Evolutionary conservation across 2,888 invertebrate genomes (phyloP), one percentile per base, ranked within the genome.

Genomic region (Tenthredo scrophulariae): DNA sequence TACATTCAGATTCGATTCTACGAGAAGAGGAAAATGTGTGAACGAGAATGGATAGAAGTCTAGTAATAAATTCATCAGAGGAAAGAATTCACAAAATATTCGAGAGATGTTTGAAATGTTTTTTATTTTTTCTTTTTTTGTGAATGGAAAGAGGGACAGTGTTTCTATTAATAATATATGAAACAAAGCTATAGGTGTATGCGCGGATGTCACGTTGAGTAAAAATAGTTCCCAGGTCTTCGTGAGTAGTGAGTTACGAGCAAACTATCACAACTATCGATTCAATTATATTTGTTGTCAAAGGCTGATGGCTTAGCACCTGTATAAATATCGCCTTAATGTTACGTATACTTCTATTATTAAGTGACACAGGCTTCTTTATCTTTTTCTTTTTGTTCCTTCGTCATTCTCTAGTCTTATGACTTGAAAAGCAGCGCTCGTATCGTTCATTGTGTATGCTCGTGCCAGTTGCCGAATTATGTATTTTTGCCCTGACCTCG

Each of bases 191-290:
- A 67, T 67, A 13, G 1, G 22, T 26, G 22, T 62, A 18, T 4
- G 43, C 9, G 29, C 22, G 18, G 26, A 74, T 74, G 72, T 74
- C 43, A 74, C n/a, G 40, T 43, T 43, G 22, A 43, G n/a, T 74
- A 74, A 74, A 74, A 74, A 74, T 74, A 74, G 43, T 18, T 43
- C 22, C 72, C 40, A 40, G 72, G n/a, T 74, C 72, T 74, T 74
- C 22, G 22, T 18, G 22, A 37, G 72, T 22, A 18, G 22, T 22
- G 72, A 40, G 43, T 74, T 74, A 43, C 22, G 10, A 40, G 72
- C 72, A 74, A 74, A 74, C 13, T 22, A 74, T 74, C 9, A 74
- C 43, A 22, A 40, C 22, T 43, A 40, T 43, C 43, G 72, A 74
- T 43, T 43, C n/a, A 70, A 70, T 0, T 0, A 43, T 37, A 43